Base-by-base conservation (phyloP, 1,140 invertebrate genomes). In the Steinernema feltiae region DNA sequence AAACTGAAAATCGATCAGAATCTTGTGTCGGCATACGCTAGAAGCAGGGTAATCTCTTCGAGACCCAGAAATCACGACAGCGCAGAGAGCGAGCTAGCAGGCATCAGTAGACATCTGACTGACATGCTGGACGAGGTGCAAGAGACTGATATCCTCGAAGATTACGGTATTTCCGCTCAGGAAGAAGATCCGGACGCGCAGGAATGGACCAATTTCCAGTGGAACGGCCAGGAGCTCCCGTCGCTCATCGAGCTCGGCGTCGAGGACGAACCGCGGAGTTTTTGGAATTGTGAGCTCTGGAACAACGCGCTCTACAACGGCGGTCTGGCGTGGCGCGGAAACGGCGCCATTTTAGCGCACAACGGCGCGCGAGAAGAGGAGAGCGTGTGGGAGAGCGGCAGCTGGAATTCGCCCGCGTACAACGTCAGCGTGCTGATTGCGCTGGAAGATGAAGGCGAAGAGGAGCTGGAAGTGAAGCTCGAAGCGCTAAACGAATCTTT, bases 401-500 rank as follows among this genome's bases (percentile, higher is more conserved):
- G 7, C 24, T 63, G 53, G 53, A 63, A 63, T 21, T 63, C 53
- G 7, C 2, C 53, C 53, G 53, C 24, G 7, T 63, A 63, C 53
- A 63, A 63, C 53, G 24, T 63, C 7, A 27, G 53, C 77, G 73
- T 12, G 69, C 72, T 48, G 77, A 75, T 29, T 69, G 35, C n/a
- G 1, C 30, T 30, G 18, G 31, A 73, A 21, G 63, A 78, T n/a
- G n/a, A n/a, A 35, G 48, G 80, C 74, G 73, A 73, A 69, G n/a
- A 18, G 74, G 70, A 27, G 75, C n/a, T n/a, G 35, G 18, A 7
- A 7, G 12, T 63, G 53, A 21, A 63, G 24, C 53, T 27, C 15
- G 53, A 63, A 27, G 53, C 12, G 53, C 53, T 27, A n/a, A 7
- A 12, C 41, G 41, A 46, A 12, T 46, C 41, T 46, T 46, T 46